These are phyloP conservation scores for Heteronetta atricapilla DNA, from an alignment of 2,113 vertebrate species.

Conservation along the genomic window DNA sequence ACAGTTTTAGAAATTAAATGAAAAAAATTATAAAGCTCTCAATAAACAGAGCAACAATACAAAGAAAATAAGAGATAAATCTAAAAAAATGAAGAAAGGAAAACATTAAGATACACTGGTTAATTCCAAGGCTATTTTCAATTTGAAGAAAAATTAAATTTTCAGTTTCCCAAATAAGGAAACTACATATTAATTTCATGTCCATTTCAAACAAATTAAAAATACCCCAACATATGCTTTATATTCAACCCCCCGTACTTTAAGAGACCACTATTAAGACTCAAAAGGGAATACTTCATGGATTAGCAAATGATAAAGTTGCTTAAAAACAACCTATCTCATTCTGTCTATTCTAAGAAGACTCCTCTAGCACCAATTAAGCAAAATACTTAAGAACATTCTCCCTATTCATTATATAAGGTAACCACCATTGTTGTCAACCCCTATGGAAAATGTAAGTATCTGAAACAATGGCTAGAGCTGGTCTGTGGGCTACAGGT, in stretches of 20 bases:
- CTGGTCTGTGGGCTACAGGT: background rate
- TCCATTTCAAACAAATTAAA: background rate
- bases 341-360: background rate
- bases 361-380: background rate
- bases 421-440: background rate
- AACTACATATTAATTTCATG: background rate
- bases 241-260: background rate
- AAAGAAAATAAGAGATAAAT: background rate
- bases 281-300: background rate
- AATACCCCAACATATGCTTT: background rate
- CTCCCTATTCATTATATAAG: background rate
- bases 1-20: background rate
- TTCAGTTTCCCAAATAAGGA: background rate
- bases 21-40: background rate
- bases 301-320: background rate
- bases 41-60: background rate
- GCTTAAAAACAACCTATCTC: background rate
- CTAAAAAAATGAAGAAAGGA: background rate
- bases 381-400: background rate
- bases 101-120: background rate
- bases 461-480: background rate
- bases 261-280: background rate
- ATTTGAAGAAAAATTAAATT: background rate
- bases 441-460: background rate
- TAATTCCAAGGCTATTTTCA: background rate